A percentile compares a stretch with the other conserved stretches of the same genome.
phyloP scores from a whole-genome alignment of 2,888 invertebrate species.

The Zelleria hepariella region DNA sequence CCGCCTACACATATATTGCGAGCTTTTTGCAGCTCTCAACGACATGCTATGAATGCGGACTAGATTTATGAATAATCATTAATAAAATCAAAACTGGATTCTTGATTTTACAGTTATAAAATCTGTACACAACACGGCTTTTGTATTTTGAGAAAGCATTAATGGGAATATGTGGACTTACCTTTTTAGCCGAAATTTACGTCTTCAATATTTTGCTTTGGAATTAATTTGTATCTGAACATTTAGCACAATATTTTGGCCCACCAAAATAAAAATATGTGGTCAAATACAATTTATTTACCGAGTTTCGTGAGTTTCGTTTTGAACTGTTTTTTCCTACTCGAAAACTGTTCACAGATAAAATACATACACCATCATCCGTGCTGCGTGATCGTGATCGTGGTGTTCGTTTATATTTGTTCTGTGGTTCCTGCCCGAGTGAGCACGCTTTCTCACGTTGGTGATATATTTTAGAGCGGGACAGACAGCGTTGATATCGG shows the following conservation, averaged over 20 bases:
- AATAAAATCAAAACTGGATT: background rate
- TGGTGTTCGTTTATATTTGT: no score
- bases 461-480: no score
- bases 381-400: no score
- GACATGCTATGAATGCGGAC: background rate
- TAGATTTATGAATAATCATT: background rate
- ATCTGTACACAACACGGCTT: constrained; percentile 8
- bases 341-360: no score
- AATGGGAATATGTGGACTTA: background rate
- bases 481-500: no score
- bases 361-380: no score
- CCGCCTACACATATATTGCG: background rate
- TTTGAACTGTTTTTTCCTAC: no score
- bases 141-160: background rate
- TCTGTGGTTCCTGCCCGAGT: no score
- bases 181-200: background rate
- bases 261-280: background rate
- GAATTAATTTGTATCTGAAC: background rate
- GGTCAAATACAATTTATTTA: background rate
- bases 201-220: background rate
- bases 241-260: background rate
- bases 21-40: background rate
- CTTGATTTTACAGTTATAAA: background rate
- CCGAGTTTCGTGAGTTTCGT: no score
- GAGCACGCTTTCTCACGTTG: no score